Evolutionary conservation across 2,113 vertebrate species (phyloP), one percentile per base, ranked within the genome.

Genomic region (Potamarius usumacintae): DNA sequence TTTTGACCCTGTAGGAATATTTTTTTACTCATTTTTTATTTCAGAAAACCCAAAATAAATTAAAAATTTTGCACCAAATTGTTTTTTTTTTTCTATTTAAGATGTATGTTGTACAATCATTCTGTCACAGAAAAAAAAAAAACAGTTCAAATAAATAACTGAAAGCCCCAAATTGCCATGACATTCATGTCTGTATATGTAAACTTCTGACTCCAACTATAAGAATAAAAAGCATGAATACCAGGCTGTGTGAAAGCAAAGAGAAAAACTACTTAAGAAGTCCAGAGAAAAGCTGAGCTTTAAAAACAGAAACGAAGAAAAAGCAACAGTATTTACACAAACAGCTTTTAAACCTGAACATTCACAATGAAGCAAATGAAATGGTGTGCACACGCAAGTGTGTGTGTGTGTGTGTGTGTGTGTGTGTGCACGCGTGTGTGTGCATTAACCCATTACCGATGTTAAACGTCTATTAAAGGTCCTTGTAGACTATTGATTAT

Each of bases 401-500:
- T 69, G 65, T 30, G 65, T 69, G 65, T 69, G 65, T 25, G 65
- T 71, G 67, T 17, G 27, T 71, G 67, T 34, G 27, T 71, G 67
- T 34, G 67, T 71, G 67, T 71, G 27, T 30, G 34, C 42, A 30
- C 22, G 42, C 22, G 18, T 22, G 69, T 20, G 69, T 42, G 30
- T 42, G 58, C 25, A 22, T 83, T n/a, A 65, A 83, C 81, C 81
- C 81, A 83, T 83, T 67, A 83, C 60, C 80, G 34, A 63, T 62
- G 80, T 63, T 82, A 82, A 82, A 62, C 25, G 34, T 63, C 82
- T 67, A 67, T 83, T 83, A 83, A 65, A 83, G 34, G 60, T 63
- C 82, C 22, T 52, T 67, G 81, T 67, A 83, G 60, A 67, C 34
- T 67, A 83, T 83, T 83, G 80, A 82, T 82, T 82, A 82, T 48